A percentile compares a stretch with the other conserved stretches of the same genome.
These are phyloP conservation scores for Melipona quadrifasciata DNA, from an alignment of 1,140 invertebrate species.

Conservation along the genomic window DNA sequence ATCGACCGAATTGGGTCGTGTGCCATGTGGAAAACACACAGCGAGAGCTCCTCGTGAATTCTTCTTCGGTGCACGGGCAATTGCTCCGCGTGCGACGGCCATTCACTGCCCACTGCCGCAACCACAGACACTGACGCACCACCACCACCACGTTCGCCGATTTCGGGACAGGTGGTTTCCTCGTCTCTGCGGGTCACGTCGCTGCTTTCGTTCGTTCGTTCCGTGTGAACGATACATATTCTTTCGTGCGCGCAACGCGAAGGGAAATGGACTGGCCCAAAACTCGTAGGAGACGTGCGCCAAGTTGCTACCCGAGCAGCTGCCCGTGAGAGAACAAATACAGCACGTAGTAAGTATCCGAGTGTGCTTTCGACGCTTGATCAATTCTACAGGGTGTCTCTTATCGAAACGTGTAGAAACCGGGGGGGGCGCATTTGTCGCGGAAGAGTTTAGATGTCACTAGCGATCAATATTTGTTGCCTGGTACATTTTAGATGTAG, in stretches of 20 bases:
- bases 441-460: not conserved
- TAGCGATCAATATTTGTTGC: not conserved
- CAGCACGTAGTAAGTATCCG: not conserved
- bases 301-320: not conserved
- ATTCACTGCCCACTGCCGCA: not conserved
- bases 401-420: not conserved
- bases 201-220: not conserved
- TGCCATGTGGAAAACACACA: conserved; percentile 25
- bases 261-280: not conserved
- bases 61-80: not conserved
- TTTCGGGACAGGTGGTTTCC: conserved; percentile 2
- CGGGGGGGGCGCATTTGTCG: not conserved
- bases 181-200: not conserved
- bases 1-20: conserved; percentile 35
- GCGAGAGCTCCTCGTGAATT: conserved; percentile 21
- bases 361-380: not conserved
- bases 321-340: too few species aligned
- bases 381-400: not conserved
- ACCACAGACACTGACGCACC: not conserved
- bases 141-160: not conserved
- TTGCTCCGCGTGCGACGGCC: conserved; percentile 10
- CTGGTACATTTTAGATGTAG: not conserved
- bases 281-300: not conserved
- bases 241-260: not conserved
- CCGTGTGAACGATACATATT: not conserved